Percentiles rank a stretch among this genome's conserved stretches.
phyloP scores from a whole-genome alignment of 37 sponge, comb jelly and placozoan genomes.

The Axinella damicornis region DNA sequence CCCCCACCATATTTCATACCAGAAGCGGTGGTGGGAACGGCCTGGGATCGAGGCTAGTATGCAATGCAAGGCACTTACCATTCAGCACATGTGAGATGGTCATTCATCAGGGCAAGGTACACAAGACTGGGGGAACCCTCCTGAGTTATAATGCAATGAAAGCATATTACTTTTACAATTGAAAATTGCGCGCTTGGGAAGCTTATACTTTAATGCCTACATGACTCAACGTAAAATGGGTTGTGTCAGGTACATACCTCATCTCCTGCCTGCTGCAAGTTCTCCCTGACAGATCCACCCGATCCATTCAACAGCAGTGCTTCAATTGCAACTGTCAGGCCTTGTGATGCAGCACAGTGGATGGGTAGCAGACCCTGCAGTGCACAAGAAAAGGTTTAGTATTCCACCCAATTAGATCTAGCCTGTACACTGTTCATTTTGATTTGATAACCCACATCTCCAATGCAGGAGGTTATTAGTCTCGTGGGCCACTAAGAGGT shows the following conservation, averaged over 20 bases:
- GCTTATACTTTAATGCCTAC: background rate
- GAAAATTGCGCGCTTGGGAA: too few species aligned
- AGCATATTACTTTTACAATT: too few species aligned
- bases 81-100: constrained; percentile 43
- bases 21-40: too few species aligned
- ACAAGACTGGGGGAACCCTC: constrained; percentile 14
- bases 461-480: too few species aligned
- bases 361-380: constrained; percentile 50
- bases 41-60: background rate
- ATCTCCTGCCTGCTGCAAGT: background rate
- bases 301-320: constrained; percentile 19
- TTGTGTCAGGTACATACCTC: background rate
- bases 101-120: constrained; percentile 26
- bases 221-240: background rate
- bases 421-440: too few species aligned
- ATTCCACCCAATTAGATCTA: too few species aligned
- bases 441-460: too few species aligned
- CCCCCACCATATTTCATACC: too few species aligned
- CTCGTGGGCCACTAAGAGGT: too few species aligned
- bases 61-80: constrained; percentile 33
- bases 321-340: constrained; percentile 28
- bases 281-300: background rate
- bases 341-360: constrained; percentile 66
- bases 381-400: too few species aligned
- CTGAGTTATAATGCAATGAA: background rate